A percentile compares a stretch with the other conserved stretches of the same genome.
Conservation (phyloP, 2,888 invertebrate genomes). For the Dynastes tityus region DNA sequence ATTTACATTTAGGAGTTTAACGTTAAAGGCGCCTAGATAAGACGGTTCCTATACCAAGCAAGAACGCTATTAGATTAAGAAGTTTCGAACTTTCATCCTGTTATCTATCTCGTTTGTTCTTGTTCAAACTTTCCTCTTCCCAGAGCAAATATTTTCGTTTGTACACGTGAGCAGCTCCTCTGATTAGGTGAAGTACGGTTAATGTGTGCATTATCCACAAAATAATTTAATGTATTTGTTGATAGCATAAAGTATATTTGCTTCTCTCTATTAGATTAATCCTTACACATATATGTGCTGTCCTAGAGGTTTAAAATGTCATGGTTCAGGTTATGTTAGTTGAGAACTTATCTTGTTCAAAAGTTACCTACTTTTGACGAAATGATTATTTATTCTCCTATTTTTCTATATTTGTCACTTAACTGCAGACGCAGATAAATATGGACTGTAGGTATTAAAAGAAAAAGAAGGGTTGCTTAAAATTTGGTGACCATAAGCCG, state of each 20-base stretch:
- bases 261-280: neutral
- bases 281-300: neutral
- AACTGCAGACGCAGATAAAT: too few relatives aligned
- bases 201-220: neutral
- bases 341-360: too few relatives aligned
- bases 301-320: too few relatives aligned
- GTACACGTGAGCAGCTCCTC: neutral
- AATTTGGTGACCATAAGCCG: too few relatives aligned
- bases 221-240: conserved; percentile 10
- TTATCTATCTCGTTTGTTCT: conserved; percentile 30
- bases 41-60: conserved; percentile 11
- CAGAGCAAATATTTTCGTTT: conserved; percentile 12
- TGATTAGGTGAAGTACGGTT: conserved; percentile 5
- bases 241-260: neutral
- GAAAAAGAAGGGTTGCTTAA: too few relatives aligned
- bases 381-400: too few relatives aligned
- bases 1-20: neutral
- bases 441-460: too few relatives aligned
- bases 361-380: too few relatives aligned
- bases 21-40: conserved; percentile 7
- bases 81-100: conserved; percentile 23
- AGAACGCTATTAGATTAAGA: conserved; percentile 3
- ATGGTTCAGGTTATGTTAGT: too few relatives aligned
- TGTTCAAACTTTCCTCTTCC: conserved; percentile 11
- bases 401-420: too few relatives aligned